Conservation (phyloP, 2,113 vertebrate species). For the Stomatorhinus ivindoensis region DNA sequence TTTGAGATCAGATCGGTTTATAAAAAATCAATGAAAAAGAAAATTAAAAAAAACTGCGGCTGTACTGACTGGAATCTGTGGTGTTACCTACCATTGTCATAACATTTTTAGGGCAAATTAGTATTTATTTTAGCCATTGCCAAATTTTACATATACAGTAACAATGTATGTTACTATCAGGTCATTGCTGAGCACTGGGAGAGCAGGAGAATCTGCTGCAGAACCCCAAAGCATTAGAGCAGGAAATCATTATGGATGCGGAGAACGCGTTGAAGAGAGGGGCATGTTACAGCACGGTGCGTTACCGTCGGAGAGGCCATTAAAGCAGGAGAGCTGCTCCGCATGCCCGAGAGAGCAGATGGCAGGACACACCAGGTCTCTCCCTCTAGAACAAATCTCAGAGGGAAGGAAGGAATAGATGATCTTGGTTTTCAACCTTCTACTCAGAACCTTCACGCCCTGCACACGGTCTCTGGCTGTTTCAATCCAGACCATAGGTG, state of each 20-base stretch:
- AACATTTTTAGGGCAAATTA: not conserved
- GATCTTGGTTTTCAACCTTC: not conserved
- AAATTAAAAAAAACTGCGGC: not conserved
- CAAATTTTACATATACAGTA: not conserved
- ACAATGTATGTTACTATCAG: not conserved
- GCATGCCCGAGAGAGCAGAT: not conserved
- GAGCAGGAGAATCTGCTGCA: not conserved
- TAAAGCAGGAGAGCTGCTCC: not conserved
- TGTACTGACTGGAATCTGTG: not conserved
- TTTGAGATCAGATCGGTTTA: not conserved
- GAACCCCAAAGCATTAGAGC: not conserved
- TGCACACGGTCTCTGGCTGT: not conserved
- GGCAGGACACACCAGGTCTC: not conserved
- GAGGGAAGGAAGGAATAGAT: not conserved
- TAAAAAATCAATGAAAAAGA: not conserved
- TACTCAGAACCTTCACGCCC: not conserved
- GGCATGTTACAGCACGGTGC: not conserved
- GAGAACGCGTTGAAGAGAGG: not conserved
- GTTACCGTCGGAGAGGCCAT: not conserved
- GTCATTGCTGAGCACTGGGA: not conserved
- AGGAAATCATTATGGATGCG: not conserved
- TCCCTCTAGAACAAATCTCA: not conserved
- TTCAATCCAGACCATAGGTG: conserved; percentile 52
- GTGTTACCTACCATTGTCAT: not conserved
- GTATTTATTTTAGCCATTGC: not conserved